Evolutionary conservation across 2,888 invertebrate genomes (phyloP).

Genomic region (Macropis europaea): DNA sequence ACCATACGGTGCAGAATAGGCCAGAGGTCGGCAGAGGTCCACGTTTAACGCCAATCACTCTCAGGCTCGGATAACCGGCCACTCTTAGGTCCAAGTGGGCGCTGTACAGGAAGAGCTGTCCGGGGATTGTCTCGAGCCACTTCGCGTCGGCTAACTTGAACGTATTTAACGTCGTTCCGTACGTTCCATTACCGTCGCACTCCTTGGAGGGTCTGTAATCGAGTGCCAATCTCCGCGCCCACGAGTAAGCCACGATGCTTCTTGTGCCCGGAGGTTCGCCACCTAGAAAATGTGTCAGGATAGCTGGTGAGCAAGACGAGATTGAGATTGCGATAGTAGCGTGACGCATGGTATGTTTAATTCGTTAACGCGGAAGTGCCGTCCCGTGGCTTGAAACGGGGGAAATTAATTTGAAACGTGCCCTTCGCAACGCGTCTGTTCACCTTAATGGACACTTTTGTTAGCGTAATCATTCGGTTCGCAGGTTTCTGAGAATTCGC

Average conservation of each 20-base stretch:
- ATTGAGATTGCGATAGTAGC: constrained; percentile 34
- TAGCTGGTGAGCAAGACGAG: constrained; percentile 5
- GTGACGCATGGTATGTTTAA: constrained; percentile 23
- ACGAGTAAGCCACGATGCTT: constrained; percentile 84
- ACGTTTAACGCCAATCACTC: constrained; percentile 77
- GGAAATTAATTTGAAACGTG: constrained; percentile 23
- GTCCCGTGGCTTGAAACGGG: not conserved
- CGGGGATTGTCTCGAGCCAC: constrained; percentile 76
- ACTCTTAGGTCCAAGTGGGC: constrained; percentile 76
- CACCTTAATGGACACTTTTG: no score
- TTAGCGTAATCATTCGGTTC: no score
- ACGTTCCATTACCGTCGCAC: constrained; percentile 70
- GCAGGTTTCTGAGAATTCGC: not conserved
- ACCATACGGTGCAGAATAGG: constrained; percentile 77
- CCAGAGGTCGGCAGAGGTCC: constrained; percentile 69
- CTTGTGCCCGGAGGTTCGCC: constrained; percentile 79
- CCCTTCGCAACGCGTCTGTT: not conserved
- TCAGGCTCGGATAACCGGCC: constrained; percentile 74
- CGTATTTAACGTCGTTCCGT: constrained; percentile 62
- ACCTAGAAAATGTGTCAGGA: constrained; percentile 61
- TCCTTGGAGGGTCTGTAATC: constrained; percentile 75
- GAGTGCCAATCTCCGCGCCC: constrained; percentile 79
- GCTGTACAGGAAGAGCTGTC: constrained; percentile 75
- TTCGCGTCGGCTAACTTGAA: constrained; percentile 63
- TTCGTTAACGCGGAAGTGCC: constrained; percentile 30